Evolutionary conservation across 2,113 vertebrate genomes (phyloP).

Genomic region (Chionis minor): DNA sequence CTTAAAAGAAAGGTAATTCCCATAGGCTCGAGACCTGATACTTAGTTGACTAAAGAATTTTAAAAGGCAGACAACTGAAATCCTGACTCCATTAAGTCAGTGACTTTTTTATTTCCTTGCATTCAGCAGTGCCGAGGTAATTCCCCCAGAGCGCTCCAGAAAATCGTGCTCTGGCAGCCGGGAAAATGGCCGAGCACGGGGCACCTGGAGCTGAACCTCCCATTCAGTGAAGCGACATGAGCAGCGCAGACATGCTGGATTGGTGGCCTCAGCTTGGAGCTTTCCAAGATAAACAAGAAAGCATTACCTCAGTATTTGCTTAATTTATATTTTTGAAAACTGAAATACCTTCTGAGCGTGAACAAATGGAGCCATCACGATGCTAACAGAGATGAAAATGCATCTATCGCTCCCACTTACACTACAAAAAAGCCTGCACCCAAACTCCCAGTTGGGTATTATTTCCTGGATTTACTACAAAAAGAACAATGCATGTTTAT

Average conservation of each 20-base stretch:
- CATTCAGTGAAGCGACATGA: background rate
- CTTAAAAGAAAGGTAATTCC: background rate
- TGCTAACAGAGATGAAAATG: slow-evolving; percentile 27
- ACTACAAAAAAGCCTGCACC: slow-evolving; percentile 28
- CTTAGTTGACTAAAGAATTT: background rate
- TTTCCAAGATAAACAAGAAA: background rate
- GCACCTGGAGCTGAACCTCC: background rate
- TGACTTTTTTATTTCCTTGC: background rate
- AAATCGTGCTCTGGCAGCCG: rapidly evolving
- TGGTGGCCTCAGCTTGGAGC: background rate
- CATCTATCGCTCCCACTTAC: background rate
- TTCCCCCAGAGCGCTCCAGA: background rate
- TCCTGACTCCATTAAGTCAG: background rate
- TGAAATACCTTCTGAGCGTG: background rate
- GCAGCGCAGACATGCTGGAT: background rate
- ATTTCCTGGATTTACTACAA: slow-evolving; percentile 67
- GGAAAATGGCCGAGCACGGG: rapidly evolving
- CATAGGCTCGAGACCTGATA: background rate
- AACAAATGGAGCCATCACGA: slow-evolving; percentile 38
- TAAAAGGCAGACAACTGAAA: background rate
- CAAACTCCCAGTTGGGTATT: slow-evolving; percentile 62
- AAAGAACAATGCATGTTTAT: slow-evolving; percentile 70
- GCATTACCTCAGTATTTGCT: background rate
- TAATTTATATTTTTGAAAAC: slow-evolving; percentile 14
- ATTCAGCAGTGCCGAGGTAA: background rate